A percentile compares a stretch with the other conserved stretches of the same genome.
These are phyloP conservation scores for Daktulosphaira vitifoliae DNA, from an alignment of 1,140 invertebrate genomes.

Conservation along the genomic window DNA sequence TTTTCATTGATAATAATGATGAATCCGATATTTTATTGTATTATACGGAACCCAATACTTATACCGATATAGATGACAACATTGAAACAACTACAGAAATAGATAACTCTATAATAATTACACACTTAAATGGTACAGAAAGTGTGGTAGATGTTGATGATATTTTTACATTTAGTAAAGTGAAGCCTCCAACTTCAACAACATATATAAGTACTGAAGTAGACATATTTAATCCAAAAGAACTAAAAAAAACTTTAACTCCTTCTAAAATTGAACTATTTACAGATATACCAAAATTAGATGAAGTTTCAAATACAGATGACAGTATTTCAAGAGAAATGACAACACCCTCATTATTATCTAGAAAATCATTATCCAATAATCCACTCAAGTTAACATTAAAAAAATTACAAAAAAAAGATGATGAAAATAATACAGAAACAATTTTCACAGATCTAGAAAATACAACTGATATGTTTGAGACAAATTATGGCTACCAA, in stretches of 20 bases:
- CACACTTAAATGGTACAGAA: slow-evolving; percentile 20
- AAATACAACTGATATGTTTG: slow-evolving; percentile 24
- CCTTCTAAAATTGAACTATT: neutral
- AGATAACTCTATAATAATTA: slow-evolving; percentile 24
- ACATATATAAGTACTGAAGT: neutral
- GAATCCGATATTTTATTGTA: neutral
- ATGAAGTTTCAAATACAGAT: neutral
- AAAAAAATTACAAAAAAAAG: neutral
- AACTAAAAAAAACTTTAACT: neutral
- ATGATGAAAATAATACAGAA: slow-evolving; percentile 13
- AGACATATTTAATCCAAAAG: slow-evolving; percentile 17
- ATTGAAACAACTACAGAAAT: slow-evolving; percentile 11
- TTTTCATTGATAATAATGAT: neutral
- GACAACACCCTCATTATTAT: neutral
- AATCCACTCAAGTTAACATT: slow-evolving; percentile 4
- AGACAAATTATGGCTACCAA: neutral
- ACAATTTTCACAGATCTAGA: slow-evolving; percentile 15
- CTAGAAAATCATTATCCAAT: slow-evolving; percentile 5
- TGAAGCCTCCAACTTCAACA: neutral
- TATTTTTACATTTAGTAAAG: neutral
- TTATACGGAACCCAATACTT: neutral
- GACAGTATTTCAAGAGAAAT: neutral
- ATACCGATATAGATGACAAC: slow-evolving; percentile 8
- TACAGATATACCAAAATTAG: neutral
- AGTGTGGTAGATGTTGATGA: neutral